phyloP scores from a whole-genome alignment of 2,113 vertebrate genomes.

The Ciconia maguari region DNA sequence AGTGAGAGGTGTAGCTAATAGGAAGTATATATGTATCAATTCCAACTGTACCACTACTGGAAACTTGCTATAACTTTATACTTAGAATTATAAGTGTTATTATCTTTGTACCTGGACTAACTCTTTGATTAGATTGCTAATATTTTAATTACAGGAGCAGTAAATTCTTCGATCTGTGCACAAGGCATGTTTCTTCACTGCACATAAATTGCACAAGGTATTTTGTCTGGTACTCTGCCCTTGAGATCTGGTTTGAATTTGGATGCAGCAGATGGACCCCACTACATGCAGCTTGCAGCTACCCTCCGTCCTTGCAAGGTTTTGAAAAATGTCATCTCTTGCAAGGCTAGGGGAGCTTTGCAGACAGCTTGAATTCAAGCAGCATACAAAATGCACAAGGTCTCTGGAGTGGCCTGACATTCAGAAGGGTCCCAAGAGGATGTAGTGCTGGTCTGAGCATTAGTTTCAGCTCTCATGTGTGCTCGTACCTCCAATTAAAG shows the following conservation, averaged over 20 bases:
- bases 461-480: background rate
- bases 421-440: background rate
- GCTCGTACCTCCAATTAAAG: background rate
- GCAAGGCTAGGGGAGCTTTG: background rate
- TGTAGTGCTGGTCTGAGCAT: background rate
- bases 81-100: background rate
- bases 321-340: conserved; percentile 9
- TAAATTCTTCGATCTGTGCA: background rate
- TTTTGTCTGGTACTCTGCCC: background rate
- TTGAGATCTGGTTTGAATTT: conserved; percentile 8
- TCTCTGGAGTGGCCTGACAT: background rate
- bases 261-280: background rate
- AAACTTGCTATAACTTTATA: background rate
- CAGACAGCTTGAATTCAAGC: background rate
- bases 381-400: background rate
- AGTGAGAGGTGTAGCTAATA: background rate
- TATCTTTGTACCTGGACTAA: background rate
- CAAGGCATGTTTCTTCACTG: background rate
- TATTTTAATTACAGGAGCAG: background rate
- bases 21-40: background rate
- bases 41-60: background rate
- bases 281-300: background rate
- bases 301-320: background rate
- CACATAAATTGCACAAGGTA: background rate
- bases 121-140: background rate